Evolutionary conservation across 2,113 vertebrate species (phyloP).

Genomic region (Xiphorhynchus elegans): DNA sequence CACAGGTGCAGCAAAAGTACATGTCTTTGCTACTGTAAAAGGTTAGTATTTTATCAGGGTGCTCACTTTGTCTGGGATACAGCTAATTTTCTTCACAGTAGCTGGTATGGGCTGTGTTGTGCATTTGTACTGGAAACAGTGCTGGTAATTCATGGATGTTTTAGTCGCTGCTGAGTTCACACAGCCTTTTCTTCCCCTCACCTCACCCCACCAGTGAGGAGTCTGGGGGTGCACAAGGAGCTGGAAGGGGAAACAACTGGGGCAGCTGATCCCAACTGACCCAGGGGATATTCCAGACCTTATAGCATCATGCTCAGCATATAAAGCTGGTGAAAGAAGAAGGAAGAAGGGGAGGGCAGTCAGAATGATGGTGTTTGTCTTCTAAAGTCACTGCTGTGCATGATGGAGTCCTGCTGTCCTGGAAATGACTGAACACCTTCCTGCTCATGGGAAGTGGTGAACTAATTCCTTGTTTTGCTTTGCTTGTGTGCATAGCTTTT

Average conservation of each 20-base stretch:
- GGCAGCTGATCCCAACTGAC: neutral
- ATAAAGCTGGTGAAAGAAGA: neutral
- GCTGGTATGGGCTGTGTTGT: neutral
- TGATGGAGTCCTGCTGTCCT: neutral
- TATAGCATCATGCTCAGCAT: neutral
- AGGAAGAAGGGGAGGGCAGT: neutral
- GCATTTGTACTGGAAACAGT: neutral
- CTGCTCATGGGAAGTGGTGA: neutral
- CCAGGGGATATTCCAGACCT: neutral
- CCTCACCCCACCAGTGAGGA: fast-evolving
- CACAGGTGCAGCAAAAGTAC: neutral
- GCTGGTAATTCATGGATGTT: neutral
- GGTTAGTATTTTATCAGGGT: neutral
- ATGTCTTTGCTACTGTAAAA: neutral
- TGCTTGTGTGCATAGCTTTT: neutral
- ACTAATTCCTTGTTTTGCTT: neutral
- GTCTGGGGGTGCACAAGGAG: neutral
- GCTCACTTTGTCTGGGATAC: neutral
- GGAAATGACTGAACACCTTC: neutral
- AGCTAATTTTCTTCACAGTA: neutral
- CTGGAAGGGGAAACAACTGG: neutral
- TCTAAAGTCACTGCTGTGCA: fast-evolving
- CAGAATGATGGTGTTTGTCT: neutral
- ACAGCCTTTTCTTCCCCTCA: neutral
- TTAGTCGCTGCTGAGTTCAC: neutral